A percentile compares a stretch with the other conserved stretches of the same genome.
These are phyloP conservation scores for Drosophila meridionalis DNA, from an alignment of 2,888 invertebrate species.

Conservation along the genomic window DNA sequence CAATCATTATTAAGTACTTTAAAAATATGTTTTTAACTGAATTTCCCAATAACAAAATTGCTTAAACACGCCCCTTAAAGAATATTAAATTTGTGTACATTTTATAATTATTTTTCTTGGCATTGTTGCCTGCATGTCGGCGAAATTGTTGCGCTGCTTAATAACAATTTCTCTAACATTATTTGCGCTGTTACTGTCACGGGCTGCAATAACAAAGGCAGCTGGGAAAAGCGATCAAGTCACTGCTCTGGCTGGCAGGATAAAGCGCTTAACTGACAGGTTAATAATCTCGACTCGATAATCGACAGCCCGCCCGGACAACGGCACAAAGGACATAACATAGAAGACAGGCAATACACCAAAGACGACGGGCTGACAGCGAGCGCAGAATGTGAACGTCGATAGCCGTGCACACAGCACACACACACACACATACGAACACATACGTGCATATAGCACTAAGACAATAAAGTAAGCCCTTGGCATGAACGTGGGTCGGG, in stretches of 20 bases:
- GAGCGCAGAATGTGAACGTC: slow-evolving; percentile 44
- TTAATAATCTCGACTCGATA: slow-evolving; percentile 81
- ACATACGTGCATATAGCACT: slow-evolving; percentile 23
- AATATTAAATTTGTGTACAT: not conserved
- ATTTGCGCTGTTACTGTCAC: slow-evolving; percentile 29
- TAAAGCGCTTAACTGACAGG: slow-evolving; percentile 80
- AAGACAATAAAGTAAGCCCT: slow-evolving; percentile 44
- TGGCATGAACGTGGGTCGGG: slow-evolving; percentile 32
- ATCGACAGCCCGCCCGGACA: slow-evolving; percentile 67
- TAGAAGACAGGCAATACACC: slow-evolving; percentile 26
- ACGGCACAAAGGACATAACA: slow-evolving; percentile 30
- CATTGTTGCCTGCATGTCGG: not conserved
- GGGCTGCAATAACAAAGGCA: slow-evolving; percentile 41
- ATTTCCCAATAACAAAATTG: too few relatives aligned
- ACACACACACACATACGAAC: slow-evolving; percentile 10
- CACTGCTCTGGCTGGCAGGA: slow-evolving; percentile 54
- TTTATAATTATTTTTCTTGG: slow-evolving; percentile 8
- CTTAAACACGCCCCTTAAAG: too few relatives aligned
- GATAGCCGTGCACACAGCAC: slow-evolving; percentile 28
- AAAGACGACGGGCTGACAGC: slow-evolving; percentile 63
- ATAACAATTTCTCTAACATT: slow-evolving; percentile 27
- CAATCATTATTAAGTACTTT: too few relatives aligned
- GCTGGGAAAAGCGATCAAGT: slow-evolving; percentile 41
- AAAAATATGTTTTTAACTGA: too few relatives aligned
- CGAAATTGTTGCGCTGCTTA: not conserved